A percentile compares a stretch with the other conserved stretches of the same genome.
These are phyloP conservation scores for Lumbricus terrestris DNA, from an alignment of 2,888 invertebrate species.

Conservation along the genomic window DNA sequence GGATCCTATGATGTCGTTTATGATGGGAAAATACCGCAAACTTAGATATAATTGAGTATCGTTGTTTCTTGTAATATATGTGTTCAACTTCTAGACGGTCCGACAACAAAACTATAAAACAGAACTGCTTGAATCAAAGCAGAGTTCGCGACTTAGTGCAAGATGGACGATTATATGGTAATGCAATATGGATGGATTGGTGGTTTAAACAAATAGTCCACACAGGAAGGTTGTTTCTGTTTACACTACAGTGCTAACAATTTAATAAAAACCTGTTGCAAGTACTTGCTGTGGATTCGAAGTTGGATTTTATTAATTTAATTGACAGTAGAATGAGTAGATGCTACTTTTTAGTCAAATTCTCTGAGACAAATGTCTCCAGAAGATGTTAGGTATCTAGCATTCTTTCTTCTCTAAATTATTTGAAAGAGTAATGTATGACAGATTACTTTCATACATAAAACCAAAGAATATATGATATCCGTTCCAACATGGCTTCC, in stretches of 20 bases:
- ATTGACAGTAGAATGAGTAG: not conserved
- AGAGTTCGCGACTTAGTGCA: not conserved
- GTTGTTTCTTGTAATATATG: not conserved
- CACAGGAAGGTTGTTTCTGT: not conserved
- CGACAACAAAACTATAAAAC: not conserved
- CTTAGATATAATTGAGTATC: not conserved
- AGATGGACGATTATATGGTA: not conserved
- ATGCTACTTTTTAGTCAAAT: not conserved
- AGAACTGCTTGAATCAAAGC: not conserved
- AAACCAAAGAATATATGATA: too few relatives aligned
- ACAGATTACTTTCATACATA: too few relatives aligned
- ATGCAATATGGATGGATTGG: not conserved
- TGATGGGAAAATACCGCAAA: constrained; percentile 14
- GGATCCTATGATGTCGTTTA: not conserved
- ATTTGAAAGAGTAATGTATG: too few relatives aligned
- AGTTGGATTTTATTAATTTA: not conserved
- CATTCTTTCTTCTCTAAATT: too few relatives aligned
- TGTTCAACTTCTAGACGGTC: not conserved
- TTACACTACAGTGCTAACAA: not conserved
- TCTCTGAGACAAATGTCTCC: not conserved
- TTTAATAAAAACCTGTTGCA: not conserved
- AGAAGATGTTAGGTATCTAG: too few relatives aligned
- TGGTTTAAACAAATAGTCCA: not conserved
- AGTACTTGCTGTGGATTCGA: not conserved
- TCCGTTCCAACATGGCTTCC: too few relatives aligned